These are phyloP conservation scores for Cheilinus undulatus DNA, from an alignment of 2,113 vertebrate species.

Conservation along the genomic window DNA sequence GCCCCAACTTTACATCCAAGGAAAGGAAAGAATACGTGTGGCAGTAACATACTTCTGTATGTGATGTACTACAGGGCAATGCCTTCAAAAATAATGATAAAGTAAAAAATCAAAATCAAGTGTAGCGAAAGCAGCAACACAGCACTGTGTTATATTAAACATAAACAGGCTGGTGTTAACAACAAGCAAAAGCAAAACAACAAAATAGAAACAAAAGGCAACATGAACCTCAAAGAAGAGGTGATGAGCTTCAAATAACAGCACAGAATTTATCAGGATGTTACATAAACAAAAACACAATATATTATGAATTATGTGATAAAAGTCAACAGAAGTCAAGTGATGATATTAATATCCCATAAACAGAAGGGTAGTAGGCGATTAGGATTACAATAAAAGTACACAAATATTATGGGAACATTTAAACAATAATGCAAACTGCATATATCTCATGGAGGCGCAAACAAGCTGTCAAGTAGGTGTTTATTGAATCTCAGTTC, in stretches of 20 bases:
- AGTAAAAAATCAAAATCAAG: no score
- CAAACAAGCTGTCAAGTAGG: conserved; percentile 39
- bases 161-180: background rate
- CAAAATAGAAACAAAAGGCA: background rate
- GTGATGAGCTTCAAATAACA: background rate
- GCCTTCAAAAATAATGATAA: no score
- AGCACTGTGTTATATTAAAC: no score
- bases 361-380: conserved; percentile 3
- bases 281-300: background rate
- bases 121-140: no score
- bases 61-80: no score
- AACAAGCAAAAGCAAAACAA: background rate
- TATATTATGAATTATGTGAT: conserved; percentile 16
- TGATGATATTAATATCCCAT: conserved; percentile 4
- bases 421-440: conserved; percentile 13
- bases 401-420: conserved; percentile 21
- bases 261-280: background rate
- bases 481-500: conserved; percentile 53
- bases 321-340: conserved; percentile 22
- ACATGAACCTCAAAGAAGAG: conserved; percentile 10
- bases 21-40: no score
- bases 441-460: conserved; percentile 25
- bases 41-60: no score
- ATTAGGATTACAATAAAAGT: background rate
- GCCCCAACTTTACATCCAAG: no score